Evolutionary conservation across 2,888 invertebrate genomes (phyloP).

Genomic region (Stictocephala bisonia): DNA sequence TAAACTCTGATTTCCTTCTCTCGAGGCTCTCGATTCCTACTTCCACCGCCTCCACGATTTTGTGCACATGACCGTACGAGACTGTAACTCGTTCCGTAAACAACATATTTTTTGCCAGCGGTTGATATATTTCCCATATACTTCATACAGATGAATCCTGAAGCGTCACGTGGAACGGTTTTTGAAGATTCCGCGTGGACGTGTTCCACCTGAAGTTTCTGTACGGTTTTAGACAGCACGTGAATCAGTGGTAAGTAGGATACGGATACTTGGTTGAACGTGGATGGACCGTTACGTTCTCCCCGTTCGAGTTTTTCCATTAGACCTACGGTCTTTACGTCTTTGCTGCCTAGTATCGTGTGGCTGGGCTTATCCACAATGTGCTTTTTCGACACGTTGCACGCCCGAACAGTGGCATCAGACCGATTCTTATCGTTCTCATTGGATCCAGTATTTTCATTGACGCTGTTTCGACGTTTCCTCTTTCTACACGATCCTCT

Average conservation of each 20-base stretch:
- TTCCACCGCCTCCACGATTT: not conserved
- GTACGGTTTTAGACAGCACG: not conserved
- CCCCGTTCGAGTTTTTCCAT: not conserved
- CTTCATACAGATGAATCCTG: not conserved
- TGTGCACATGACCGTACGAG: not conserved
- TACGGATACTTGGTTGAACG: not conserved
- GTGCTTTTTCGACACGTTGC: too few species aligned
- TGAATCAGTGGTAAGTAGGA: not conserved
- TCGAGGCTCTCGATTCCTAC: not conserved
- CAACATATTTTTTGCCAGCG: conserved; percentile 10
- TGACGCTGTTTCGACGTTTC: too few species aligned
- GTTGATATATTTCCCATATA: not conserved
- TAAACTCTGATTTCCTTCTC: too few species aligned
- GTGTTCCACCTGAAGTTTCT: conserved; percentile 23
- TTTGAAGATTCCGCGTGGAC: conserved; percentile 7
- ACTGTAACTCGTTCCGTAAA: not conserved
- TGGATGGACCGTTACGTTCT: not conserved
- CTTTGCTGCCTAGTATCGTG: not conserved
- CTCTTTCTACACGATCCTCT: too few species aligned
- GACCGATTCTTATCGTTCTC: too few species aligned
- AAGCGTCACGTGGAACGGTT: not conserved
- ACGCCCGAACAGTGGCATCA: too few species aligned
- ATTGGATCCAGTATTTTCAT: too few species aligned
- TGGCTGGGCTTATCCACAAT: not conserved
- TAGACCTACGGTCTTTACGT: not conserved